Base-by-base conservation (phyloP, 1,140 invertebrate species). In the Drosophila kurseongensis region DNA sequence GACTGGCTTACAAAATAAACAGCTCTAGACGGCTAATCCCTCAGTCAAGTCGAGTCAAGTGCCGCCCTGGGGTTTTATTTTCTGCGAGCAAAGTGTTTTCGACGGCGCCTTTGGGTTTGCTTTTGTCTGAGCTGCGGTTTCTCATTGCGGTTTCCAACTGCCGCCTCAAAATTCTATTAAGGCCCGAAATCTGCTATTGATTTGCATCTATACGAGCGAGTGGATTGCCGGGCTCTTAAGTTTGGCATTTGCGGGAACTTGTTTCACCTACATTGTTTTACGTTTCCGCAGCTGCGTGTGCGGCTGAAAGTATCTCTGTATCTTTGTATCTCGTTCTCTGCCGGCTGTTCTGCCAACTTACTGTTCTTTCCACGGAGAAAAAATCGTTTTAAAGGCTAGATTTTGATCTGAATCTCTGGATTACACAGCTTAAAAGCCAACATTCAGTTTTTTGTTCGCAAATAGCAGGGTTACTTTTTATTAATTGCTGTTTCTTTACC, bases 211-310 rank as follows among this genome's bases (percentile, higher is more conserved):
- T 79, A 74, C 74, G 55, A 69, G 67, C 65, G 67, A 69, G 65
- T 71, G 51, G 67, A 58, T 62, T 62, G 73, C 52, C 57, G 63
- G 61, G 83, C 83, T 88, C 78, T 85, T 71, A 75, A 86, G 57
- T 76, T 76, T 83, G 71, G 60, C 66, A 72, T 84, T 79, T 83
- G 65, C 69, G 72, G 80, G 65, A 89, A 89, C 84, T 89, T 75
- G 84, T 89, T 89, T 89, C 84, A 89, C 84, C 84, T 89, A 89
- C 84, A 89, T 89, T 80, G 62, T 67, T 78, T 89, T 78, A 71
- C 83, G 76, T 86, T 88, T 86, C 84, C 80, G 83, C 76, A 89
- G 84, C 79, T 83, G 84, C 83, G 76, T 89, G 84, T 83, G 83
- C 72, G 79, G 76, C 71, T 66, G 44, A 52, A 73, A 69, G 68